Evolutionary conservation across 2,113 vertebrate genomes (phyloP), one percentile per base, ranked within the genome.

Genomic region (Xenus cinereus): DNA sequence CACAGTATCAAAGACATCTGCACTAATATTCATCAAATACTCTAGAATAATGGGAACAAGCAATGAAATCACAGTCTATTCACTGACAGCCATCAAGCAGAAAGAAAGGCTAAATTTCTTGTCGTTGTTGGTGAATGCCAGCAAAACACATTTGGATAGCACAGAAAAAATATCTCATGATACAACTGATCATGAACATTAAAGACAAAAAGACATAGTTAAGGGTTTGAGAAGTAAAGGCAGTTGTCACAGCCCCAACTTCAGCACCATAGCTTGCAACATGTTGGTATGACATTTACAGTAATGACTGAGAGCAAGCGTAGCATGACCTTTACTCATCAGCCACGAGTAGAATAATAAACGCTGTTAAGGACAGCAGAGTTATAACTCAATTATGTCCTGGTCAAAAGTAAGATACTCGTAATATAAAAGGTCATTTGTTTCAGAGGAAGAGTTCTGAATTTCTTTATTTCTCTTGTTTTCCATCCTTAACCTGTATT

Each of bases 1-100:
- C 67, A 73, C 75, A 68, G 83, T 85, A 78, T 92, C 75, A 87
- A 91, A 91, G 77, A 69, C 81, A 93, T 84, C 62, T 94, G 54
- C 45, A 68, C 66, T 79, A 91, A 89, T 94, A 95, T 91, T 91
- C 57, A 60, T 76, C 66, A 91, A 73, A 82, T 66, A 73, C 24
- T 50, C 54, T 45, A 78, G 53, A 91, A 91, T 87, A 93, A 95
- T 76, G 41, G 39, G 39, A 94, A 62, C 19, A 78, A 80, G 67
- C 48, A 64, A 20, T 45, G 59, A 96, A 96, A 95, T 96, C 93
- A 85, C 39, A 83, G 46, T 54, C 90, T 84, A 87, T 95, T 94
- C 84, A 93, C 39, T 76, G 50, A 80, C 77, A 87, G 54, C 63
- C 57, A 87, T 43, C 4, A 3, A 85, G 41, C 48, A 91, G 57